Evolutionary conservation across 2,888 invertebrate genomes (phyloP).

Genomic region (Hedychridium roseum): DNA sequence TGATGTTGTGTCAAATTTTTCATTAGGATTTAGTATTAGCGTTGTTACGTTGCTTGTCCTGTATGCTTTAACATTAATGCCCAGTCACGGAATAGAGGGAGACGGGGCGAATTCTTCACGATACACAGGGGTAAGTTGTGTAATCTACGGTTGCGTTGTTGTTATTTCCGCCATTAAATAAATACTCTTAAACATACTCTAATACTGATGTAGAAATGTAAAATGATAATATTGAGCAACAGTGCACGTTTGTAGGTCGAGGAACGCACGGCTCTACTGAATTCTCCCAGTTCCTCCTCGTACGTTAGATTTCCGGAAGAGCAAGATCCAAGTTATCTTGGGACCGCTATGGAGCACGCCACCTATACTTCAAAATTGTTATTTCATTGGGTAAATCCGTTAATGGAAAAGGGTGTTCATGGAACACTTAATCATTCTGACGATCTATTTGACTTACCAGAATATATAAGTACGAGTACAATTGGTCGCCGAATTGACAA

Average conservation of each 20-base stretch:
- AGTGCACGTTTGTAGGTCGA: slow-evolving; percentile 61
- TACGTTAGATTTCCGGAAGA: slow-evolving; percentile 74
- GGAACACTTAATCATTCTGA: slow-evolving; percentile 78
- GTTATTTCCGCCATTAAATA: too few relatives aligned
- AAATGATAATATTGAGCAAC: too few relatives aligned
- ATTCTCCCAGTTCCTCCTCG: slow-evolving; percentile 62
- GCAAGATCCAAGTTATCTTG: slow-evolving; percentile 75
- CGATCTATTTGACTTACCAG: slow-evolving; percentile 84
- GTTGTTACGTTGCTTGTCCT: slow-evolving; percentile 72
- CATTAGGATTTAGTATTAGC: slow-evolving; percentile 71
- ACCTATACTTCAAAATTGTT: slow-evolving; percentile 77
- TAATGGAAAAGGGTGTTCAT: slow-evolving; percentile 82
- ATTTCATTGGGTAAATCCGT: slow-evolving; percentile 87
- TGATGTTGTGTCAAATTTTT: slow-evolving; percentile 57
- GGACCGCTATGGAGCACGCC: slow-evolving; percentile 82
- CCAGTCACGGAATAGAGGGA: slow-evolving; percentile 64
- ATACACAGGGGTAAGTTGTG: slow-evolving; percentile 27
- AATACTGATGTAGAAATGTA: too few relatives aligned
- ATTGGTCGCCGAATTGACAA: slow-evolving; percentile 71
- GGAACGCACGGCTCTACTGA: slow-evolving; percentile 71
- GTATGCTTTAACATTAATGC: slow-evolving; percentile 78
- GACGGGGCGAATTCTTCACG: slow-evolving; percentile 53
- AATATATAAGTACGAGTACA: slow-evolving; percentile 69
- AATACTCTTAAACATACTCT: too few relatives aligned
- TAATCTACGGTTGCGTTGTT: too few relatives aligned